These are phyloP conservation scores for Psilopogon haemacephalus DNA, from an alignment of 2,113 vertebrate genomes.

Conservation along the genomic window DNA sequence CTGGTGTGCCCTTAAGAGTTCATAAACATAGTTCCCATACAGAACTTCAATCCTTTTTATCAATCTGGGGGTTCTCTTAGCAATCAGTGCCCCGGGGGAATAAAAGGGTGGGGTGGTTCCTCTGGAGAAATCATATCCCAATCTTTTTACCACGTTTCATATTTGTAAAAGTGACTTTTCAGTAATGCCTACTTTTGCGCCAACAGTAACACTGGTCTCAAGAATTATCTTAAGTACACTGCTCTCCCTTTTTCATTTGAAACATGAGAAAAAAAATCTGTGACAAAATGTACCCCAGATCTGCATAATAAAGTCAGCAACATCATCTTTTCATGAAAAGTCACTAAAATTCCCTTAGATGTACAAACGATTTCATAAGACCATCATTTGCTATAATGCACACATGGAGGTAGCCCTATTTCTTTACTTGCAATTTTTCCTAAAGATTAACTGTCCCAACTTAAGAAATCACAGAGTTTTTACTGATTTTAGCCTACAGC, in stretches of 20 bases:
- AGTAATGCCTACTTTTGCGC: neutral
- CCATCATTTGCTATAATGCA: neutral
- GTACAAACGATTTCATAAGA: neutral
- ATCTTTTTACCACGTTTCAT: neutral
- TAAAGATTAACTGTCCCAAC: neutral
- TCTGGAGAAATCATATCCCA: neutral
- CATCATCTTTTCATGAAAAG: neutral
- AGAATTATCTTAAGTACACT: neutral
- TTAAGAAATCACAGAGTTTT: neutral
- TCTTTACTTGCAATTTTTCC: neutral
- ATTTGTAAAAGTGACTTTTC: neutral
- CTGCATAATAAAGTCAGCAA: neutral
- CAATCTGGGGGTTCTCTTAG: neutral
- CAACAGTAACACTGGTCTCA: neutral
- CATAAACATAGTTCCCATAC: neutral
- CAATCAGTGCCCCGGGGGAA: accelerated
- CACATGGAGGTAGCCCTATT: neutral
- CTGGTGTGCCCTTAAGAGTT: neutral
- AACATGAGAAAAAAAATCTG: neutral
- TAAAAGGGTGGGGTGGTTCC: neutral
- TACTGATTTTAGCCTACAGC: neutral
- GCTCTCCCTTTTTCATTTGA: neutral
- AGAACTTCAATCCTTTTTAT: neutral
- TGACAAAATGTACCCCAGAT: neutral
- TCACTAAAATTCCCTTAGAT: neutral